Evolutionary conservation across 2,113 vertebrate genomes (phyloP), one percentile per base, ranked within the genome.

Genomic region (Urocynchramus pylzowi): DNA sequence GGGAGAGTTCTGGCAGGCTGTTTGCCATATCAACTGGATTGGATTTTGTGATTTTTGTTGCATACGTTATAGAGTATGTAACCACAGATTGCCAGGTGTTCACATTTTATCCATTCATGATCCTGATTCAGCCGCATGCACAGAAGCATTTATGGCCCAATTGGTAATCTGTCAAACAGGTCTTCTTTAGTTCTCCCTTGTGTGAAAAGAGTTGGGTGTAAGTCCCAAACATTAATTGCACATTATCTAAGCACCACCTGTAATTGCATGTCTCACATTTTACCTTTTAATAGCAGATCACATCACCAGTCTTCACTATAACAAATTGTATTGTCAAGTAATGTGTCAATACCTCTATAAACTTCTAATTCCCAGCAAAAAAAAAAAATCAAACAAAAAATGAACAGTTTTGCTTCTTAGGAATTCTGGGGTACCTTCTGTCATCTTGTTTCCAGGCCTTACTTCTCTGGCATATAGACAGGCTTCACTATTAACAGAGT

Each of bases 361-460:
- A 91, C 74, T 71, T 97, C 77, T 90, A 64, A 96, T 94, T 96
- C 96, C 96, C 92, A 93, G 82, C 2, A 53, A 64, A 79, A 92
- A 68, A 50, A 61, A 89, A 56, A 16, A 8, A 45, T 4, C 30
- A 65, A 89, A 42, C 5, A 53, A 69, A 79, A 87, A 76, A 8
- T 9, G 23, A 94, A 90, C 71, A 59, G 64, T 97, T 97, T 91
- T 93, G 75, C 87, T 89, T 80, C 77, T 93, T 95, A 96, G 94
- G 83, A 97, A 96, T 98, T 95, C 95, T 97, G 90, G 96, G 96
- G 97, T 97, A 92, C 85, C 75, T 96, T 97, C 79, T 95, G 64
- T 95, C 95, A 84, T 91, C 87, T 93, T 90, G 91, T 97, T 97
- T 98, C 90, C 90, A 98, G 98, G 98, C 98, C 98, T 98, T 98